phyloP scores from a whole-genome alignment of 2,797 vertebrate genomes.

The Sebastes vulpes region DNA sequence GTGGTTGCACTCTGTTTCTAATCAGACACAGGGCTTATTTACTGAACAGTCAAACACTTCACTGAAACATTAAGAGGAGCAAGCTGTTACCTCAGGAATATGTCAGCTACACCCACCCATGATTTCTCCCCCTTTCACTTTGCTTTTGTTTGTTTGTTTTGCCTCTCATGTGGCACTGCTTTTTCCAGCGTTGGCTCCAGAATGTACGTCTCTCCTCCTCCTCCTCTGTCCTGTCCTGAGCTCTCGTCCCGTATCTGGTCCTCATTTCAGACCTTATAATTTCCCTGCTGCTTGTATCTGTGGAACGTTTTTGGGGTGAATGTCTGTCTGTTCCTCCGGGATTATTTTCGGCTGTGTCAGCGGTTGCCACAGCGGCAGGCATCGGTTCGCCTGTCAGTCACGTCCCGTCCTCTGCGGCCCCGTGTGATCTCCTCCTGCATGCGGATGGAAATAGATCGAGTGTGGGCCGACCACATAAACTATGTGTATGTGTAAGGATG shows the following conservation, averaged over 20 bases:
- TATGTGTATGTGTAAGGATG: conserved; percentile 1
- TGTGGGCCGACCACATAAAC: not conserved
- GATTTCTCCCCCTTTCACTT: not conserved
- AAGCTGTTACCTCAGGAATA: conserved; percentile 49
- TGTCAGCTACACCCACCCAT: conserved; percentile 12
- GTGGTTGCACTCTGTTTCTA: conserved; percentile 37
- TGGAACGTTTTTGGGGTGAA: conserved; percentile 29
- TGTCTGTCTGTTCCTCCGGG: conserved; percentile 25
- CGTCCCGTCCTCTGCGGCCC: conserved; percentile 16
- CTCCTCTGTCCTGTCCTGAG: conserved; percentile 1
- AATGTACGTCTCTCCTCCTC: not conserved
- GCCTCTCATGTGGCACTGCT: conserved; percentile 43
- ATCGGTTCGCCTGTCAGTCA: conserved; percentile 64
- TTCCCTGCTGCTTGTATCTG: conserved; percentile 57
- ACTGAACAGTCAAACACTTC: conserved; percentile 55
- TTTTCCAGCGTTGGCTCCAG: conserved; percentile 46
- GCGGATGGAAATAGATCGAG: conserved; percentile 29
- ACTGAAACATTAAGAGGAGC: conserved; percentile 33
- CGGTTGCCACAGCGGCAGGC: conserved; percentile 70
- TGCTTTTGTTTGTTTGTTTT: conserved; percentile 63
- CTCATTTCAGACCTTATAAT: conserved; percentile 73
- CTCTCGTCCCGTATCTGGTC: conserved; percentile 65
- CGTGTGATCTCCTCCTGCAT: conserved; percentile 33
- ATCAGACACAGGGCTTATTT: conserved; percentile 41
- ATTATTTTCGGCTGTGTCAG: conserved; percentile 67